Evolutionary conservation across 2,113 vertebrate genomes (phyloP).

Genomic region (Nerophis ophidion): DNA sequence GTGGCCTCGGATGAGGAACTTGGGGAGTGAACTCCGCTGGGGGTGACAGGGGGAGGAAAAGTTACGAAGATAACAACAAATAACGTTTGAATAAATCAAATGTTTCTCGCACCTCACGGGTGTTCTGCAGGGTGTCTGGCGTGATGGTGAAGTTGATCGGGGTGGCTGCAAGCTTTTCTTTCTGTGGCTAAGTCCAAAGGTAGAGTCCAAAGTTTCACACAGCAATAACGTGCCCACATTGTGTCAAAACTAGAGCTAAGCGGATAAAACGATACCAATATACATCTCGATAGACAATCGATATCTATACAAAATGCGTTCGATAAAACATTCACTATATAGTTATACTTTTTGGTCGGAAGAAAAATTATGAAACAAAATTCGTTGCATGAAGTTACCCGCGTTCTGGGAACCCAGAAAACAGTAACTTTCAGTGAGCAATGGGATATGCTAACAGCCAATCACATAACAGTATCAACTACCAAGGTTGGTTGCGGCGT

Average conservation of each 20-base stretch:
- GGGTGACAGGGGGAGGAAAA: background rate
- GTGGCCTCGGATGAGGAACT: constrained; percentile 86
- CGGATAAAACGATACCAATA: too few species aligned
- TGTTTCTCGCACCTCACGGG: constrained; percentile 76
- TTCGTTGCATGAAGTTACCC: too few species aligned
- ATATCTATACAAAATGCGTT: too few species aligned
- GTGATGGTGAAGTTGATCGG: constrained; percentile 92
- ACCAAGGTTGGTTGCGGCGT: too few species aligned
- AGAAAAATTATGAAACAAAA: too few species aligned
- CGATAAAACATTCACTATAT: too few species aligned
- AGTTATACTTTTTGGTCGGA: too few species aligned
- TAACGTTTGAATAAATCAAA: background rate
- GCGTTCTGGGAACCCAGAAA: rapidly evolving
- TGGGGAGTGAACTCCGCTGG: constrained; percentile 80
- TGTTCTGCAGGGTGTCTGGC: constrained; percentile 89
- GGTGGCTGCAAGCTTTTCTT: constrained; percentile 77
- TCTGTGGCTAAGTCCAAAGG: constrained; percentile 78
- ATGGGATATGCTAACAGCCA: too few species aligned
- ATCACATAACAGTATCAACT: too few species aligned
- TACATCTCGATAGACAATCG: too few species aligned
- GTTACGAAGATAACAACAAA: background rate
- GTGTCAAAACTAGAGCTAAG: too few species aligned
- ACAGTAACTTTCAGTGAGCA: too few species aligned
- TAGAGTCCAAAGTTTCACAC: background rate
- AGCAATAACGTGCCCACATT: background rate